Percentiles rank a stretch among this genome's conserved stretches.
phyloP scores from a whole-genome alignment of 2,888 invertebrate genomes.

The Empis livida region DNA sequence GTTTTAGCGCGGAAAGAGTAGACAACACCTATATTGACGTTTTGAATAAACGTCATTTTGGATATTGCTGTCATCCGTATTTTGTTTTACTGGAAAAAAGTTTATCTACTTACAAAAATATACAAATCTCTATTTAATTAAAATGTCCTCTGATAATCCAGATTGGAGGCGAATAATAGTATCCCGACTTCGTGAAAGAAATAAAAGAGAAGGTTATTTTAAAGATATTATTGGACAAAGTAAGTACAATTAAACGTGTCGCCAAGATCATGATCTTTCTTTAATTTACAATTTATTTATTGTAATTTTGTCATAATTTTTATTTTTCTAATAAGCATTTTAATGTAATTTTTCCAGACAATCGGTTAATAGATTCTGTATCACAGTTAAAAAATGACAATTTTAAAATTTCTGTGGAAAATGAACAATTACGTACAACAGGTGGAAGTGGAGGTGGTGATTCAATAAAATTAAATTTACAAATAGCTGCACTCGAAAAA shows the following conservation, averaged over 20 bases:
- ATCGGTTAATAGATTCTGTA: slow-evolving; percentile 71
- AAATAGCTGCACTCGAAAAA: slow-evolving; percentile 68
- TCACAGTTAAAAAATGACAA: slow-evolving; percentile 72
- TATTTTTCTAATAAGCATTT: background rate
- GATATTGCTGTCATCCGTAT: too few species aligned
- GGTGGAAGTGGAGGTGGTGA: slow-evolving; percentile 26
- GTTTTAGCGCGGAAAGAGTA: too few species aligned
- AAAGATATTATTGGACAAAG: slow-evolving; percentile 70
- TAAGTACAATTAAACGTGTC: slow-evolving; percentile 39
- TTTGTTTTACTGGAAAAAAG: too few species aligned
- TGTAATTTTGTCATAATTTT: background rate
- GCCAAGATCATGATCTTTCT: too few species aligned
- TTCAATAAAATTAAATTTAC: slow-evolving; percentile 36
- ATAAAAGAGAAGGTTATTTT: slow-evolving; percentile 61
- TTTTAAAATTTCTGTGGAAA: slow-evolving; percentile 69
- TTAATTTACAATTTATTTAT: too few species aligned
- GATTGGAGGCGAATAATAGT: slow-evolving; percentile 61
- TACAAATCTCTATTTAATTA: too few species aligned
- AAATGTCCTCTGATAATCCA: slow-evolving; percentile 29
- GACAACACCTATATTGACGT: too few species aligned
- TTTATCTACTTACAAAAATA: too few species aligned
- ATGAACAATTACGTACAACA: slow-evolving; percentile 59
- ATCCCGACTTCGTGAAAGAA: slow-evolving; percentile 55
- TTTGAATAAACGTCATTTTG: too few species aligned
- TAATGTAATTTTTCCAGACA: slow-evolving; percentile 48